phyloP scores from a whole-genome alignment of 2,797 vertebrate species.

The Rhodeus uyekii region DNA sequence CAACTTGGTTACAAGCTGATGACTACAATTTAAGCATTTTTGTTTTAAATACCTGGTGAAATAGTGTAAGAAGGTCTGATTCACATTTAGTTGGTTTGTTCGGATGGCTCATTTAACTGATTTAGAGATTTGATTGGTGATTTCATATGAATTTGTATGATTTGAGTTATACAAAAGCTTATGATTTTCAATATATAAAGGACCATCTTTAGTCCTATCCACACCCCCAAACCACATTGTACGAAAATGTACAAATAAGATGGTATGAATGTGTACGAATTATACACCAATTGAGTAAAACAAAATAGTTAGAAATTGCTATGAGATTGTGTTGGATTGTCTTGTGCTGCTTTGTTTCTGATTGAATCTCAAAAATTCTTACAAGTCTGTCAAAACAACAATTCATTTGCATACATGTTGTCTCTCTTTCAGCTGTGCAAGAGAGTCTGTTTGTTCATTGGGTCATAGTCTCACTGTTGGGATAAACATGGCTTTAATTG shows the following conservation, averaged over 20 bases:
- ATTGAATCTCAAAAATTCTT: not conserved
- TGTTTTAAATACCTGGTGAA: not conserved
- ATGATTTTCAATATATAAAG: too few species aligned
- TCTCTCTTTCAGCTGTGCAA: not conserved
- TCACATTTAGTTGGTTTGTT: not conserved
- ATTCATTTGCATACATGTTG: not conserved
- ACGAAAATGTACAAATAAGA: too few species aligned
- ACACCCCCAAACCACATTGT: too few species aligned
- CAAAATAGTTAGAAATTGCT: too few species aligned
- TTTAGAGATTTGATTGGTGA: too few species aligned
- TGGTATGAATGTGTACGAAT: too few species aligned
- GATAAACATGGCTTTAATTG: constrained; percentile 5
- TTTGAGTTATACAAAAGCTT: too few species aligned
- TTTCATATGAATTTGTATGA: too few species aligned
- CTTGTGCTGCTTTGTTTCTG: not conserved
- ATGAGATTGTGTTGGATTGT: not conserved
- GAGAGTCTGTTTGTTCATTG: not conserved
- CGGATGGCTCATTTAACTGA: not conserved
- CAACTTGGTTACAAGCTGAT: not conserved
- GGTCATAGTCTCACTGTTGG: not conserved
- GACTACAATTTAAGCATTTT: not conserved
- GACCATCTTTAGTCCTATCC: too few species aligned
- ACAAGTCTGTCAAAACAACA: not conserved
- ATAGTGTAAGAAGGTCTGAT: not conserved
- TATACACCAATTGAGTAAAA: too few species aligned